phyloP scores from a whole-genome alignment of 1,140 invertebrate species.

The Piezodorus guildinii region DNA sequence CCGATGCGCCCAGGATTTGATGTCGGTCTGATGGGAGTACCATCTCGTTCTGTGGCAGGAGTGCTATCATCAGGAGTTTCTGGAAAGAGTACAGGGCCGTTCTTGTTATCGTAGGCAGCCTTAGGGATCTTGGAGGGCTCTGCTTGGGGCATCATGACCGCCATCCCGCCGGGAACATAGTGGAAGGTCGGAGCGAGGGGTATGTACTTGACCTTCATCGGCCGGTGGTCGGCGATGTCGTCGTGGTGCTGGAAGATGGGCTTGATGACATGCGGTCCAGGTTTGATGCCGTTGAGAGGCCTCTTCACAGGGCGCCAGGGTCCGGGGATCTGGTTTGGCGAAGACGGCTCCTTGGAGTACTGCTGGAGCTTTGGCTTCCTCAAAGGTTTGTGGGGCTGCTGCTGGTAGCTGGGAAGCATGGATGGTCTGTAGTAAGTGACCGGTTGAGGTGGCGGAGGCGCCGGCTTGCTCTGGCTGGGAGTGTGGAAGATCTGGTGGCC shows the following conservation, averaged over 20 bases:
- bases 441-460: background rate
- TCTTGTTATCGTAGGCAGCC: background rate
- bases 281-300: background rate
- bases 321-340: background rate
- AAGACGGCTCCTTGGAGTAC: background rate
- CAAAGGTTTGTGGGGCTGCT: background rate
- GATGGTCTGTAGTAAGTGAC: background rate
- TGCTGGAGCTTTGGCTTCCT: background rate
- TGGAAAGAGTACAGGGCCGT: slow-evolving; percentile 27
- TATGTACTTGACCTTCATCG: background rate
- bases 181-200: slow-evolving; percentile 12
- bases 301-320: background rate
- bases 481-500: slow-evolving; percentile 32
- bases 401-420: background rate
- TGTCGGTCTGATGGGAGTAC: slow-evolving; percentile 19
- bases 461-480: slow-evolving; percentile 12
- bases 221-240: background rate
- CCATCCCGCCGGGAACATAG: slow-evolving; percentile 17
- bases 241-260: background rate
- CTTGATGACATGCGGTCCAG: background rate
- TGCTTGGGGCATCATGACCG: background rate
- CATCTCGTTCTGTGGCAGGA: slow-evolving; percentile 18
- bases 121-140: background rate
- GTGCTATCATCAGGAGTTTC: slow-evolving; percentile 23
- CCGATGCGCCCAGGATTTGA: background rate